Evolutionary conservation across 1,140 invertebrate species (phyloP), one percentile per base, ranked within the genome.

Genomic region (Aphidius gifuensis): DNA sequence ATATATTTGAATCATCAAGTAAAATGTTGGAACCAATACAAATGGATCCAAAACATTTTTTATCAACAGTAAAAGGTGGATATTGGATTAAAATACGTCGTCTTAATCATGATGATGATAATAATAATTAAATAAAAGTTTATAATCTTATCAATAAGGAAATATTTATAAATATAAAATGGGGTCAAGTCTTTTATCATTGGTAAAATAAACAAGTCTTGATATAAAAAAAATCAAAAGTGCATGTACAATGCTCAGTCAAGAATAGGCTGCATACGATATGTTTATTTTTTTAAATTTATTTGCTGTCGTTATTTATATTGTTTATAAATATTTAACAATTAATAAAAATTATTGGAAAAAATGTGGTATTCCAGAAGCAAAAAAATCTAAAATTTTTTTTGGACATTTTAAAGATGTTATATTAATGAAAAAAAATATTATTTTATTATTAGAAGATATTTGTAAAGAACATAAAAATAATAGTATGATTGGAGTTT

Each of bases 321-420:
- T 21, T 8, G 2, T 32, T 39, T 51, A 51, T 60, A 16, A 40
- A 9, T 58, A 40, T 16, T 46, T 58, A 9, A 53, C 32, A 46
- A 9, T 4, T 23, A 62, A 62, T 49, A 40, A 58, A 49, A 67
- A 69, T 42, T 80, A 83, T 62, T 86, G 83, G 83, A 58, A 71
- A 40, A 68, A 75, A 3, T 69, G 69, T 61, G 75, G 78, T 5
- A 74, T 85, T 0, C 75, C 77, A 53, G 73, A 74, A 40, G 60
- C 74, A 2, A 70, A 68, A 8, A 65, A 65, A 57, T 50, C 58
- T 4, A 1, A 71, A 1, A 58, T 69, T 6, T 43, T 78, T 5
- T 32, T 32, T 32, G 77, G 76, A 6, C 74, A 78, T 48, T 40
- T 72, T 4, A 45, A 58, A 6, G 59, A 68, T 0, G 9, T 71